Conservation (phyloP, 2,113 vertebrate species). For the Stigmatopora nigra region DNA sequence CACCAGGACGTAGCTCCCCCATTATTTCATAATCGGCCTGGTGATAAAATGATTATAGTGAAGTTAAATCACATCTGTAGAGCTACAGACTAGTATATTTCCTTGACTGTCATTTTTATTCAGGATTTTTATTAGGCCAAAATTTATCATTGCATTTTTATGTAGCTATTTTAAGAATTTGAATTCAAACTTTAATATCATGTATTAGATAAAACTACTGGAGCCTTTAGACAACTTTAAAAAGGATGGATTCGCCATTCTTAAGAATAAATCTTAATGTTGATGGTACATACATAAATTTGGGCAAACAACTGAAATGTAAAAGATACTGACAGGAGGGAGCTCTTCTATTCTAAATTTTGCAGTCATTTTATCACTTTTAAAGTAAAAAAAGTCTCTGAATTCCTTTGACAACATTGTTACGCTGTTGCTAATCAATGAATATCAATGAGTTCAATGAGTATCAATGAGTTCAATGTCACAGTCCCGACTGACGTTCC, state of each 20-base stretch:
- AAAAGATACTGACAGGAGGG: slow-evolving; percentile 2
- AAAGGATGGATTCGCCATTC: neutral
- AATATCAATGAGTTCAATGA: too few relatives aligned
- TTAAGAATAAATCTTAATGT: too few relatives aligned
- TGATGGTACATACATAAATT: slow-evolving; percentile 4
- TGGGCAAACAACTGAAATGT: slow-evolving; percentile 10
- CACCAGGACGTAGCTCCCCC: slow-evolving; percentile 58
- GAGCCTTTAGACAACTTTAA: slow-evolving; percentile 19
- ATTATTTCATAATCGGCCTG: slow-evolving; percentile 60
- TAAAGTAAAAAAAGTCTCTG: too few relatives aligned
- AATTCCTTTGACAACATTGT: too few relatives aligned
- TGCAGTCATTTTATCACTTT: too few relatives aligned
- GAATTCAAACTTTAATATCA: slow-evolving; percentile 16
- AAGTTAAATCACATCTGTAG: slow-evolving; percentile 47
- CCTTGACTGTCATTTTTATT: slow-evolving; percentile 13
- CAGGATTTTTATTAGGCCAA: neutral
- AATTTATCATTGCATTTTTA: neutral
- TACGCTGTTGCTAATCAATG: too few relatives aligned
- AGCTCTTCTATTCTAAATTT: neutral
- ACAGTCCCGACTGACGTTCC: too few relatives aligned
- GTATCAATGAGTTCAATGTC: too few relatives aligned
- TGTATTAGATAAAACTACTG: slow-evolving; percentile 12
- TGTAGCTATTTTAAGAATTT: neutral
- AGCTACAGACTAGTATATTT: slow-evolving; percentile 42
- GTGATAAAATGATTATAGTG: slow-evolving; percentile 59